These are phyloP conservation scores for Stenolophus ochropezus DNA, from an alignment of 2,888 invertebrate species.

Conservation along the genomic window DNA sequence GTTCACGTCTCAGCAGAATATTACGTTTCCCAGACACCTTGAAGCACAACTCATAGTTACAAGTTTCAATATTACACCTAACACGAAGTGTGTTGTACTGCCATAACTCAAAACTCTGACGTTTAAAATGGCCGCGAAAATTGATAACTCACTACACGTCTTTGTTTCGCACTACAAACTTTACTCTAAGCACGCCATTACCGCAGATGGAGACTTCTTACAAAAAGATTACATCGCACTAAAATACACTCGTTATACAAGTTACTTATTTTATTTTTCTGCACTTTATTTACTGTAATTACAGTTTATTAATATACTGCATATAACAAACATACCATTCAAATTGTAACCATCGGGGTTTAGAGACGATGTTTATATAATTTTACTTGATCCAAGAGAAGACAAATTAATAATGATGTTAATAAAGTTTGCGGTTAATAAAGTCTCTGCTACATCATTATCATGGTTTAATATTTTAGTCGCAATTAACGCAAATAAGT, in stretches of 20 bases:
- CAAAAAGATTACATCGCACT: background rate
- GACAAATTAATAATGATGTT: too few species aligned
- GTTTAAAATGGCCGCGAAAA: slow-evolving; percentile 26
- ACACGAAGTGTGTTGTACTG: slow-evolving; percentile 5
- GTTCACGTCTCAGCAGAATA: slow-evolving; percentile 4
- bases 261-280: too few species aligned
- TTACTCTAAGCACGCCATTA: background rate
- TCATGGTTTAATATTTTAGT: too few species aligned
- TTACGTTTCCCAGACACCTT: slow-evolving; percentile 24
- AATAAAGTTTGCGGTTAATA: too few species aligned
- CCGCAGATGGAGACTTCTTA: background rate
- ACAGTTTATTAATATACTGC: too few species aligned
- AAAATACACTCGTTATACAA: background rate
- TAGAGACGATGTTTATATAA: too few species aligned
- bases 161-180: slow-evolving; percentile 1
- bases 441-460: too few species aligned
- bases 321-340: too few species aligned
- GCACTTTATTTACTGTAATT: too few species aligned
- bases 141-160: slow-evolving; percentile 22
- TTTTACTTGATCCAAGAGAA: too few species aligned
- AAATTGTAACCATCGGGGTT: too few species aligned
- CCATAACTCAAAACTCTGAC: slow-evolving; percentile 36
- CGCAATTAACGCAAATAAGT: too few species aligned
- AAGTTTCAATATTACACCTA: slow-evolving; percentile 36
- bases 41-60: slow-evolving; percentile 10